phyloP scores from a whole-genome alignment of 2,888 invertebrate genomes.

The Chromoteleia sp. region DNA sequence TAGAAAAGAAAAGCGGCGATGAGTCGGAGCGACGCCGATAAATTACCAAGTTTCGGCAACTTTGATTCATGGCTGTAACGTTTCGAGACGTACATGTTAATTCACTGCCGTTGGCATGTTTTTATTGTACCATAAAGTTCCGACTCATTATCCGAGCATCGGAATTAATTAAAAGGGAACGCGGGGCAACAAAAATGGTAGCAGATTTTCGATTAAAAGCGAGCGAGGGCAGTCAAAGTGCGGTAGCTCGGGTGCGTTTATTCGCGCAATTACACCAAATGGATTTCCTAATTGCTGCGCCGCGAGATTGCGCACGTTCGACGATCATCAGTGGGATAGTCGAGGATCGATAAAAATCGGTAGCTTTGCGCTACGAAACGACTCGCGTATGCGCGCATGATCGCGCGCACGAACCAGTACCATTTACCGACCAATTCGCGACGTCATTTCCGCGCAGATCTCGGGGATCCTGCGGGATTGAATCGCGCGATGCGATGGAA shows the following conservation, averaged over 20 bases:
- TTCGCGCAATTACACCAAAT: conserved; percentile 84
- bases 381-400: conserved; percentile 42
- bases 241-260: conserved; percentile 76
- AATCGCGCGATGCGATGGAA: conserved; percentile 21
- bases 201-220: conserved; percentile 35
- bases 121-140: neutral
- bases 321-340: conserved; percentile 61
- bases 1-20: too few relatives aligned
- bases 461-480: conserved; percentile 25
- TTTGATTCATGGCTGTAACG: conserved; percentile 7
- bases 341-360: conserved; percentile 63
- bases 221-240: conserved; percentile 74
- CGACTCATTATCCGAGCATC: conserved; percentile 5
- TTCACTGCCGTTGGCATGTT: neutral
- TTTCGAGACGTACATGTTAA: conserved; percentile 4
- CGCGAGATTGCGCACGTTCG: conserved; percentile 79
- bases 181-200: conserved; percentile 22
- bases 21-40: neutral
- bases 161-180: conserved; percentile 32
- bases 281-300: conserved; percentile 83
- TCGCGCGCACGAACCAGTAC: conserved; percentile 37
- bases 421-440: conserved; percentile 29
- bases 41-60: conserved; percentile 34
- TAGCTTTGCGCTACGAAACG: conserved; percentile 45
- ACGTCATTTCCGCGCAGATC: conserved; percentile 49